Evolutionary conservation across 2,888 invertebrate genomes (phyloP), one percentile per base, ranked within the genome.

Genomic region (Drosophila sordidapex): DNA sequence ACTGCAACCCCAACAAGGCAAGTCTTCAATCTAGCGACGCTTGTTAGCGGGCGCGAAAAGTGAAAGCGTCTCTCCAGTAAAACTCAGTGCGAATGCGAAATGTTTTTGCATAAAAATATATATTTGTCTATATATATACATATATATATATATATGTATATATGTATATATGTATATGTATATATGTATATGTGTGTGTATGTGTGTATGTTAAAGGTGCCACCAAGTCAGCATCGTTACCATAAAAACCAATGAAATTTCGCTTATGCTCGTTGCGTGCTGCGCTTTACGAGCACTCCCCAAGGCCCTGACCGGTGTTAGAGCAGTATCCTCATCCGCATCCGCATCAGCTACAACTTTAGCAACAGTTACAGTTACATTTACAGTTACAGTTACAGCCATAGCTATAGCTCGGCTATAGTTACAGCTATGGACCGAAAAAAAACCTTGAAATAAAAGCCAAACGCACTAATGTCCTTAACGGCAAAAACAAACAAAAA

Each of bases 211-310:
- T 4, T 38, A 8, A 43, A 40, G 66, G 33, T 38, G 43, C 52
- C 67, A 60, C 29, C 48, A 43, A 46, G 61, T 38, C 69, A 46
- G 21, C 46, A 72, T 79, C 82, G 75, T 80, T 82, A 70, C 69
- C 85, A 73, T 85, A 85, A 90, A 89, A 90, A 74, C 76, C 83
- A 90, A 87, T 90, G 85, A 87, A 89, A 89, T 84, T 84, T 90
- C 89, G 87, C 80, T 87, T 84, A 89, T 79, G 76, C 73, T 66
- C 62, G 67, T 64, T 79, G 75, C 60, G 75, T 74, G 62, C 79
- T 70, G 77, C 83, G 77, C 83, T 90, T 90, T 90, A 90, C 87
- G 90, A 89, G 83, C 66, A 38, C 52, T 79, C 75, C 79, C 79
- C 66, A 62, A 72, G 64, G 74, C 36, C 60, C 65, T 58, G n/a